Conservation (phyloP, 1,140 invertebrate species). For the Oryctes rhinoceros region DNA sequence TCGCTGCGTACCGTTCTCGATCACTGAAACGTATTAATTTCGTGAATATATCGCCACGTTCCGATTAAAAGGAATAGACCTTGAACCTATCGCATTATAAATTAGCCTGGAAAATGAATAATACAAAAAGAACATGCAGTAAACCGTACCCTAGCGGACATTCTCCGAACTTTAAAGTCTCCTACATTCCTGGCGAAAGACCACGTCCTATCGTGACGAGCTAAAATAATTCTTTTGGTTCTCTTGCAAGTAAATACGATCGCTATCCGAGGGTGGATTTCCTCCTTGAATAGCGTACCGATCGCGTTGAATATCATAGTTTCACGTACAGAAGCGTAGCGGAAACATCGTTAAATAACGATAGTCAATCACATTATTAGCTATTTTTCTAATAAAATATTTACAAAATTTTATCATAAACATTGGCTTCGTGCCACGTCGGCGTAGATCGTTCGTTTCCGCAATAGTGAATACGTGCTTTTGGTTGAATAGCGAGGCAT, state of each 20-base stretch:
- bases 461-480: constrained; percentile 46
- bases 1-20: not conserved
- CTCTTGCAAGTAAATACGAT: constrained; percentile 34
- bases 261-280: constrained; percentile 37
- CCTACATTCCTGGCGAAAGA: constrained; percentile 46
- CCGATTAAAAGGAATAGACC: constrained; percentile 42
- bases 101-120: constrained; percentile 46
- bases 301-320: constrained; percentile 7
- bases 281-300: not conserved
- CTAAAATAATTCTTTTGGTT: constrained; percentile 45
- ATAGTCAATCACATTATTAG: constrained; percentile 32
- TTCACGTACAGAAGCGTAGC: constrained; percentile 17
- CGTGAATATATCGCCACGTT: constrained; percentile 1
- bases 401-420: constrained; percentile 41
- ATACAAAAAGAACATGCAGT: constrained; percentile 45
- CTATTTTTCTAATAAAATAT: constrained; percentile 39
- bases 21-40: constrained; percentile 16
- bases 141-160: constrained; percentile 43
- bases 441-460: constrained; percentile 37
- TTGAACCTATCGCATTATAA: constrained; percentile 45
- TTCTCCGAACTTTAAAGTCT: constrained; percentile 42
- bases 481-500: constrained; percentile 45
- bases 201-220: constrained; percentile 44
- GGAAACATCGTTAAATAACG: constrained; percentile 2
- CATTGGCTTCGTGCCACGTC: constrained; percentile 35